Evolutionary conservation across 2,797 vertebrate species (phyloP).

Genomic region (Crax fasciolata): DNA sequence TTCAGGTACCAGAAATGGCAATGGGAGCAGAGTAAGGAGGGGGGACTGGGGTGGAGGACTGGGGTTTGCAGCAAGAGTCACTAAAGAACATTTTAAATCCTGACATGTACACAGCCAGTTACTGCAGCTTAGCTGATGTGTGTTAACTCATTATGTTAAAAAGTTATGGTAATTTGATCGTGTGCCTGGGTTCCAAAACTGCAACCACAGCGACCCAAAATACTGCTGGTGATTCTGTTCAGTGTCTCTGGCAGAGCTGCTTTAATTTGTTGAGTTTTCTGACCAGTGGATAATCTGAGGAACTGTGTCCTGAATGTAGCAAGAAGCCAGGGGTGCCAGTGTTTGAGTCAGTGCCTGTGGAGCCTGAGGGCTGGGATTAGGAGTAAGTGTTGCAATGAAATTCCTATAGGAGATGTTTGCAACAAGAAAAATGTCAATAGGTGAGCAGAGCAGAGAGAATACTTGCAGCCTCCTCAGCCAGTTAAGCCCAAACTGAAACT

Average conservation of each 20-base stretch:
- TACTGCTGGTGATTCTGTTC: constrained; percentile 33
- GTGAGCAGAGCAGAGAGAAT: not conserved
- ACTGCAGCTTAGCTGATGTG: constrained; percentile 71
- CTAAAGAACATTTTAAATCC: constrained; percentile 73
- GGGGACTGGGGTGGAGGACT: not conserved
- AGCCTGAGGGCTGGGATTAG: not conserved
- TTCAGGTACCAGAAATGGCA: not conserved
- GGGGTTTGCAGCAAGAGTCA: constrained; percentile 29
- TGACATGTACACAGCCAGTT: constrained; percentile 77
- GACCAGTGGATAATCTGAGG: constrained; percentile 17
- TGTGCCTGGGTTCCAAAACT: constrained; percentile 63
- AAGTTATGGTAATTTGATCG: constrained; percentile 77
- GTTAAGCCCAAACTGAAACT: not conserved
- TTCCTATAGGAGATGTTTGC: not conserved
- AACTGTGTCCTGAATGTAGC: not conserved
- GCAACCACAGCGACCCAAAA: constrained; percentile 62
- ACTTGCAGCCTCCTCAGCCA: not conserved
- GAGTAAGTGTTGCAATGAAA: not conserved
- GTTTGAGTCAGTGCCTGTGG: not conserved
- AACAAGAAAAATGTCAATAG: not conserved
- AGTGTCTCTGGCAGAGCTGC: constrained; percentile 9
- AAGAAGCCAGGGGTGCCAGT: not conserved
- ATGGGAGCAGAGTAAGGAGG: not conserved
- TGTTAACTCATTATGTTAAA: constrained; percentile 78
- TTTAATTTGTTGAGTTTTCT: constrained; percentile 32